Evolutionary conservation across 2,797 vertebrate genomes (phyloP), one percentile per base, ranked within the genome.

Genomic region (Acomys russatus): DNA sequence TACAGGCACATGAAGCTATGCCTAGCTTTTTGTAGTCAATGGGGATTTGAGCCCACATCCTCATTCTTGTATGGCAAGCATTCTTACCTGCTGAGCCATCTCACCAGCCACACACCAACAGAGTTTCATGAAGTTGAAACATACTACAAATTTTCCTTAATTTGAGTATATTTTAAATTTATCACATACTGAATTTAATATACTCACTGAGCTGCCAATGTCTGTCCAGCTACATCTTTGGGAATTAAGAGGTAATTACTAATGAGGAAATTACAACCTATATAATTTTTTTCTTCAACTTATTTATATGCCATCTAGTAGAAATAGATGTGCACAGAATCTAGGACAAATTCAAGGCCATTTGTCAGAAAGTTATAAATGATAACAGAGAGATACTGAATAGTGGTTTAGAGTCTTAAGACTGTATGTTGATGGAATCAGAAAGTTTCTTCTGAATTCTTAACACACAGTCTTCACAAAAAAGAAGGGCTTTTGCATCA

Each of bases 251-350:
- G 44, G 44, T 44, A 38, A 73, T 73, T 73, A 44, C 44, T 63
- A 59, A 35, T 38, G n/a, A 44, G 9, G 77, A 76, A 92, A 84
- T 56, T 23, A 18, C 30, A 91, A 92, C 35, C 44, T 84, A n/a
- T 73, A 33, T 15, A 73, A 84, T 79, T 84, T 79, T 38, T 71
- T 87, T 76, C 95, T n/a, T 91, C 70, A 94, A 82, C 82, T 83
- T 49, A 74, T 70, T 73, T 73, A 4, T 49, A 70, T 70, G 85
- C 92, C 2, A 59, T 59, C 49, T 35, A 88, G 25, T 85, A 73
- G 44, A 3, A 35, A 90, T 30, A 78, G 1, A 82, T 12, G 33
- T 80, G 54, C 49, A 76, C 33, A 90, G 70, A 93, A 92, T 80
- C n/a, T 63, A 68, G 84, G 33, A 71, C 59, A 83, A 61, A 91